Evolutionary conservation across 2,888 invertebrate genomes (phyloP).

Genomic region (Melipona beecheii): DNA sequence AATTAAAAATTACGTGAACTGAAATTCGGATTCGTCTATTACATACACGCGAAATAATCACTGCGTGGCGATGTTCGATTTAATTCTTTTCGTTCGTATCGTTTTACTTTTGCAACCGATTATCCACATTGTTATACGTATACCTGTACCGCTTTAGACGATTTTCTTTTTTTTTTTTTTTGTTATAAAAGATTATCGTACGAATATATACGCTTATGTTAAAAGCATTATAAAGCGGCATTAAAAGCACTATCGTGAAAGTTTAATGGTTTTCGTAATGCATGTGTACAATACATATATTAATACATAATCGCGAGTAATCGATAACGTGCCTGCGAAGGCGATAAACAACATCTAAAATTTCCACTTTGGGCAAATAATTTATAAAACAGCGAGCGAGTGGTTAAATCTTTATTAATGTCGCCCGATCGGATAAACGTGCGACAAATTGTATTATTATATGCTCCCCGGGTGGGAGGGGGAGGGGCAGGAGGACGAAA

Average conservation of each 20-base stretch:
- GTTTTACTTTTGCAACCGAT: neutral
- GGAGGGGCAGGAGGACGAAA: neutral
- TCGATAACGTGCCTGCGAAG: neutral
- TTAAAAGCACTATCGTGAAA: neutral
- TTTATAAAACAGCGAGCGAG: neutral
- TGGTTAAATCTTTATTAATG: neutral
- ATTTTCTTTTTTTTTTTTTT: neutral
- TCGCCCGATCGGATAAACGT: neutral
- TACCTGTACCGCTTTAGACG: neutral
- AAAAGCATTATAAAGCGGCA: neutral
- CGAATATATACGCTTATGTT: neutral
- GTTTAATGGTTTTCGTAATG: neutral
- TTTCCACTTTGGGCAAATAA: neutral
- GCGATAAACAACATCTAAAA: too few relatives aligned
- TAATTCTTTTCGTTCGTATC: too few relatives aligned
- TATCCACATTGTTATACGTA: neutral
- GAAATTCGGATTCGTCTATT: too few relatives aligned
- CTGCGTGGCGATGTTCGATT: too few relatives aligned
- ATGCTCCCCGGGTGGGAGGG: too few relatives aligned
- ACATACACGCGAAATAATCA: too few relatives aligned
- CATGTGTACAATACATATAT: neutral
- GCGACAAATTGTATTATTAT: too few relatives aligned
- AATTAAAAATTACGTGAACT: too few relatives aligned
- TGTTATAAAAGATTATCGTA: neutral
- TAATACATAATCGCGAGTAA: too few relatives aligned